Evolutionary conservation across 2,797 vertebrate genomes (phyloP), one percentile per base, ranked within the genome.

Genomic region (Premnoplex brunnescens): DNA sequence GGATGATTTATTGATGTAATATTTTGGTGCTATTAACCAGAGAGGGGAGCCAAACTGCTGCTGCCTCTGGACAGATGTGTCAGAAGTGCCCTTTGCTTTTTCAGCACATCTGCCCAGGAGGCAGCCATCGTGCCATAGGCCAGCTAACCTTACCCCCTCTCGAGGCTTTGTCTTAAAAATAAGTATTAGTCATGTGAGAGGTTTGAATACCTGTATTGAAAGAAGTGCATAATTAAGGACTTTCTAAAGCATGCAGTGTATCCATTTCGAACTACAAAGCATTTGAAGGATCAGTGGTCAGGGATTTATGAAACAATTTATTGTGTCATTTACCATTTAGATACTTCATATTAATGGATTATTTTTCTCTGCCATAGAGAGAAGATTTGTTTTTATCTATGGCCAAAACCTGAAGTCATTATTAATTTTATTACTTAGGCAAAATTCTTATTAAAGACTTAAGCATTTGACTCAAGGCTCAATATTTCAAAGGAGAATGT

Each of bases 391-490:
- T 94, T 90, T 95, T n/a, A 90, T 67, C 58, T 48, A 69, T 18
- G 37, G 76, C 76, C 79, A 81, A 96, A 91, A 84, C 44, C 54
- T 46, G 62, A 90, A 95, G 69, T 60, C n/a, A 49, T 89, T 88
- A 85, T 77, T 87, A 49, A 89, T 85, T 80, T 75, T 81, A 66
- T 49, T 93, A 63, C 55, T 83, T 88, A n/a, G 51, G 67, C 49
- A 78, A 89, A 94, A 85, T 62, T 91, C 79, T 78, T 79, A 63
- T 76, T 86, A 92, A 91, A 69, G 72, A 55, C 62, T 86, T 84
- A 46, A 66, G 59, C 2, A 5, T 81, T 92, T 91, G 79, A 66
- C 73, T 91, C 34, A 75, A 78, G 82, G 79, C 69, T 96, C 39
- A 36, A 0, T 75, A 44, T 89, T 89, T 81, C 76, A 91, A 75